Evolutionary conservation across 2,888 invertebrate genomes (phyloP).

Genomic region (Aplocera efformata): DNA sequence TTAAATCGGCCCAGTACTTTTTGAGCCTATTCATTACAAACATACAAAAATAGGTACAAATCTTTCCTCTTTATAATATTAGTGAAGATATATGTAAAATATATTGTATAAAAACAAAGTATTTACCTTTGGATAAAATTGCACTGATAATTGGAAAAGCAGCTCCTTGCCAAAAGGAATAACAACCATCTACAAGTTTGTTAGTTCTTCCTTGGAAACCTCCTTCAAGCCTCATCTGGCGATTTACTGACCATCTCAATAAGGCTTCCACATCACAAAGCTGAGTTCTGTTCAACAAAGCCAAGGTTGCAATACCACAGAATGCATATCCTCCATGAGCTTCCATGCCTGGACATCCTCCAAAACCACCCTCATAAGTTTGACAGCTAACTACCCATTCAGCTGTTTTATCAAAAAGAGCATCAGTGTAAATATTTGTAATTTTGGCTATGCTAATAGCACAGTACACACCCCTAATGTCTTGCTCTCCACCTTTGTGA

Average conservation of each 20-base stretch:
- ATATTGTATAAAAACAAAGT: too few relatives aligned
- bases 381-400: conserved; percentile 98
- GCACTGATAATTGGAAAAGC: conserved; percentile 93
- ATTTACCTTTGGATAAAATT: conserved; percentile 79
- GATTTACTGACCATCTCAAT: conserved; percentile 91
- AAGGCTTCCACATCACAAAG: conserved; percentile 88
- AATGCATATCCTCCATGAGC: conserved; percentile 99
- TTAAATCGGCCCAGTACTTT: too few relatives aligned
- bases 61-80: too few relatives aligned
- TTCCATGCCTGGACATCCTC: conserved; percentile 93
- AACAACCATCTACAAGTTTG: conserved; percentile 98
- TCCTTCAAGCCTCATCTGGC: conserved; percentile 96
- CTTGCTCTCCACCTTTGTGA: conserved; percentile 95
- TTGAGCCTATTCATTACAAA: too few relatives aligned
- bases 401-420: conserved; percentile 91
- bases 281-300: conserved; percentile 87
- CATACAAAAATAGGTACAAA: too few relatives aligned
- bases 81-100: too few relatives aligned
- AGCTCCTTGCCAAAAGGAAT: conserved; percentile 99
- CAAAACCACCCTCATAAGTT: conserved; percentile 99
- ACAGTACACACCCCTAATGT: conserved; percentile 98
- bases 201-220: conserved; percentile 99
- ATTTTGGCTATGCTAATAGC: conserved; percentile 94
- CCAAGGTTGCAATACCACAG: conserved; percentile 95
- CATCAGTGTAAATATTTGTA: conserved; percentile 87